Evolutionary conservation across 35 echinoderm and acorn worm species (phyloP).

Genomic region (Patiria miniata): DNA sequence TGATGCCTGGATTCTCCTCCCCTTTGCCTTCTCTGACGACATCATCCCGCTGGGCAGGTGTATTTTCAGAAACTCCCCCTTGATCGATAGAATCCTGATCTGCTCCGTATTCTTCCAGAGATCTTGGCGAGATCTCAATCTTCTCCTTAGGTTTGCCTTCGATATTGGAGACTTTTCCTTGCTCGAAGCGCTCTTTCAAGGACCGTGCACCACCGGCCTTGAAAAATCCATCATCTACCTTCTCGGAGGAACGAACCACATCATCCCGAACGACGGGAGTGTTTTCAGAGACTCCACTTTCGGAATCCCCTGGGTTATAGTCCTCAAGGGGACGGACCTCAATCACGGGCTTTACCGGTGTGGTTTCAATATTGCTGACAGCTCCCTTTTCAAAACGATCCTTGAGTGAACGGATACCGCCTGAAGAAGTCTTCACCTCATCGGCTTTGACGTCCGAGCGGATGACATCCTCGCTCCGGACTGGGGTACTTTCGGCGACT

Average conservation of each 20-base stretch:
- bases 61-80: slow-evolving; percentile 67
- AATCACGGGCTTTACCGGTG: slow-evolving; percentile 42
- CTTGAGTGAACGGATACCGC: slow-evolving; percentile 70
- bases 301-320: slow-evolving; percentile 8
- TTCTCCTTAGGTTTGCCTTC: slow-evolving; percentile 74
- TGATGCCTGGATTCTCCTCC: slow-evolving; percentile 63
- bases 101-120: slow-evolving; percentile 33
- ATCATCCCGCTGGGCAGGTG: slow-evolving; percentile 59
- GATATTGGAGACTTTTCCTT: slow-evolving; percentile 80
- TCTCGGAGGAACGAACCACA: slow-evolving; percentile 48
- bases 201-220: slow-evolving; percentile 54
- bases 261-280: slow-evolving; percentile 71
- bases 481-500: slow-evolving; percentile 40
- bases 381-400: slow-evolving; percentile 89
- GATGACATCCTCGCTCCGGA: slow-evolving; percentile 55
- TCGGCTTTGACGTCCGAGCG: slow-evolving; percentile 24
- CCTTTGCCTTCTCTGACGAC: slow-evolving; percentile 53
- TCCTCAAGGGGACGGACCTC: slow-evolving; percentile 63
- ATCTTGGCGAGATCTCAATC: slow-evolving; percentile 52
- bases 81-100: slow-evolving; percentile 20
- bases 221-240: slow-evolving; percentile 50
- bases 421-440: slow-evolving; percentile 50
- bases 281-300: slow-evolving; percentile 72
- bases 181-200: slow-evolving; percentile 76
- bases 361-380: slow-evolving; percentile 65